Base-by-base conservation (phyloP, 2,797 vertebrate species). In the Ciconia nigra region DNA sequence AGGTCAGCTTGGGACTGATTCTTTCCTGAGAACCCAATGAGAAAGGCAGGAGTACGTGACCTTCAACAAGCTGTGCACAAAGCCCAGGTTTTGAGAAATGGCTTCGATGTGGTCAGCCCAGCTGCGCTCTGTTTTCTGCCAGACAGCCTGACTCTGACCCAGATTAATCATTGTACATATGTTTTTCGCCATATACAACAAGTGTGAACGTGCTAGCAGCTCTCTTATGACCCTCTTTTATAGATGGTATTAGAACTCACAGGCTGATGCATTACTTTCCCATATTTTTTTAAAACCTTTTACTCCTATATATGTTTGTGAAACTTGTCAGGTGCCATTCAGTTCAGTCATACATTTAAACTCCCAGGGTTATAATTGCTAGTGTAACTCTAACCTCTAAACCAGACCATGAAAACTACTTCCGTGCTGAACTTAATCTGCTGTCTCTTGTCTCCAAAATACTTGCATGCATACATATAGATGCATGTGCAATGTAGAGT, bases 401-500 rank as follows among this genome's bases (percentile, higher is more conserved):
- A 49, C 5, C 20, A 58, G 35, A 33, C 18, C 22, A 76, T 18
- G 8, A 69, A 72, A 95, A 39, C 37, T 57, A 7, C 20, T 79
- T 57, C 61, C 24, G 9, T 31, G 54, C 5, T 76, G 54, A 96
- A 72, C 20, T 37, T 33, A 58, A 58, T 17, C 55, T 57, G 63
- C 33, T 78, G 28, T 29, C 6, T 37, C 33, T 55, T 16, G 26
- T 37, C 57, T 58, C 52, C 41, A 63, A 83, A 87, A 44, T 33
- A 25, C 24, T 78, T 47, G 9, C 33, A 26, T 57, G 37, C 31
- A n/a, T 33, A 55, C 18, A 20, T 25, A 69, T 11, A 31, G 3
- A 33, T 0, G 1, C 7, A 61, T 2, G 35, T 1, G 4, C 17
- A 74, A 4, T 17, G 12, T 35, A 71, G 51, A 65, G 14, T 26